These are phyloP conservation scores for Nasonia oneida DNA, from an alignment of 2,888 invertebrate species.

Conservation along the genomic window DNA sequence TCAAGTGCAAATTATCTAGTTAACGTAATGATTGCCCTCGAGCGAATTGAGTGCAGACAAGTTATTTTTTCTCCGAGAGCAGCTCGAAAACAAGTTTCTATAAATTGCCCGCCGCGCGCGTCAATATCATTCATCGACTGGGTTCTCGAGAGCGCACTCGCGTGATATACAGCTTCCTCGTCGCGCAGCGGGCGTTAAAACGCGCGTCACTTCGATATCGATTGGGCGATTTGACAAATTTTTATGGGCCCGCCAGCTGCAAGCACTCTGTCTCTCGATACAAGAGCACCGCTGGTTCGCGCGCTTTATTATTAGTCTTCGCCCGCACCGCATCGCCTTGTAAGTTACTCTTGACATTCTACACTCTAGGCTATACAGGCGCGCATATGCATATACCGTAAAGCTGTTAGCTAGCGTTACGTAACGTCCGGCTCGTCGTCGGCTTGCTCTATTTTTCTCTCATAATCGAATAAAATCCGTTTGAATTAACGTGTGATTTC, in stretches of 20 bases:
- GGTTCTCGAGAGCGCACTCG: too few species aligned
- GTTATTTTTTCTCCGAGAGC: too few species aligned
- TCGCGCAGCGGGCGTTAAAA: neutral
- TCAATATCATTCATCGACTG: neutral
- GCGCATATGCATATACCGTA: neutral
- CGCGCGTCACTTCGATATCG: neutral
- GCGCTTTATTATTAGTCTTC: constrained; percentile 30
- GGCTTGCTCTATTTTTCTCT: neutral
- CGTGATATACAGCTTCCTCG: too few species aligned
- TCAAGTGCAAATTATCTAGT: too few species aligned
- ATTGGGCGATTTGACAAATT: constrained; percentile 23
- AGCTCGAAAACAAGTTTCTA: neutral
- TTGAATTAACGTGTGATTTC: neutral
- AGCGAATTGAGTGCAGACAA: too few species aligned
- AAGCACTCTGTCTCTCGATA: neutral
- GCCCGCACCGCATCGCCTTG: constrained; percentile 4
- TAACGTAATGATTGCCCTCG: too few species aligned
- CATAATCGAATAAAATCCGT: neutral
- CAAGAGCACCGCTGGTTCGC: neutral
- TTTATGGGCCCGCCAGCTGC: constrained; percentile 14
- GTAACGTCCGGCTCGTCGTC: constrained; percentile 6
- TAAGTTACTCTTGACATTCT: constrained; percentile 25
- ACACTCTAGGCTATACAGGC: neutral
- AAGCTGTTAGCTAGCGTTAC: constrained; percentile 23
- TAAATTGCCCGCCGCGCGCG: neutral